Conservation (phyloP, 2,888 invertebrate genomes). For the Choristoneura rosaceana region DNA sequence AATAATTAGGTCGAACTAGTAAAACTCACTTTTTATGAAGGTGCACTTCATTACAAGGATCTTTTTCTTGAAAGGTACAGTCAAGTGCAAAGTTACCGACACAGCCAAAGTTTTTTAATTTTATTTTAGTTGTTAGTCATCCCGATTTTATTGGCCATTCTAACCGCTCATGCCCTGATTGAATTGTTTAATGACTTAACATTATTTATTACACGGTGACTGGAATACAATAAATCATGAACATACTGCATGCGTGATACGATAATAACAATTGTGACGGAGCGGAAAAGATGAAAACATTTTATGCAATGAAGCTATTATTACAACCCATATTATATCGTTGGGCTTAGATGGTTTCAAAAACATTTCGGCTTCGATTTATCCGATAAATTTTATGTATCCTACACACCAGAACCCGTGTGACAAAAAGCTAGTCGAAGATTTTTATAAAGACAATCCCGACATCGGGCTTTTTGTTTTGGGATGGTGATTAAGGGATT, state of each 20-base stretch:
- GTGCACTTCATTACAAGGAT: too few relatives aligned
- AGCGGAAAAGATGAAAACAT: neutral
- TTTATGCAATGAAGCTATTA: neutral
- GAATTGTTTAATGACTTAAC: neutral
- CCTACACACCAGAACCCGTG: neutral
- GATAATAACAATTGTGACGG: too few relatives aligned
- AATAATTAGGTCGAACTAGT: too few relatives aligned
- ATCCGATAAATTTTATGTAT: neutral
- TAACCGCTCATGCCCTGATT: neutral
- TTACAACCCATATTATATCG: too few relatives aligned
- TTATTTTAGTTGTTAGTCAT: too few relatives aligned
- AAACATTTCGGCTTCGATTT: neutral
- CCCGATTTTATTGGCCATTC: neutral
- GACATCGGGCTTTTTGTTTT: neutral
- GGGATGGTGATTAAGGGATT: neutral
- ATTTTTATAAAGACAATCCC: neutral
- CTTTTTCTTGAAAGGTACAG: too few relatives aligned
- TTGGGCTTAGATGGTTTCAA: neutral
- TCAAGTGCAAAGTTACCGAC: too few relatives aligned
- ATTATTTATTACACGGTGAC: neutral
- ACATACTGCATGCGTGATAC: neutral
- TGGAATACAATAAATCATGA: neutral
- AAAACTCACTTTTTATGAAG: too few relatives aligned
- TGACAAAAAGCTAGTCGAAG: neutral
- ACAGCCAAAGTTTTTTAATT: too few relatives aligned